A percentile compares a stretch with the other conserved stretches of the same genome.
Evolutionary conservation across 2,797 vertebrate species (phyloP).

Genomic region (Merluccius polli): DNA sequence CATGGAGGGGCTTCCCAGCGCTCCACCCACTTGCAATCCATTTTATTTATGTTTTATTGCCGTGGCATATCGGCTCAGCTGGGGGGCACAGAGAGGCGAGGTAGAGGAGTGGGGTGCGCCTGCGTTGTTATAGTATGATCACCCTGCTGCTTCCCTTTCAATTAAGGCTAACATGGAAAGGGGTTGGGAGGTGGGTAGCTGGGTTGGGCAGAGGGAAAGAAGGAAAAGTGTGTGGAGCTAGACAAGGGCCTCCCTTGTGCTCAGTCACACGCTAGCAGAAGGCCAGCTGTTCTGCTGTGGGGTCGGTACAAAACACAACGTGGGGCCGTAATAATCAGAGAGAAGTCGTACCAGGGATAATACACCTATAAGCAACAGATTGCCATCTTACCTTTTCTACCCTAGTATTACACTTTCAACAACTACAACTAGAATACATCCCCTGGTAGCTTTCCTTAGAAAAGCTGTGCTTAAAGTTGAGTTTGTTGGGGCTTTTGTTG

Average conservation of each 20-base stretch:
- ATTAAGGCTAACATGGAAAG: constrained; percentile 59
- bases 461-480: neutral
- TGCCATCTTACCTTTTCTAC: constrained; percentile 15
- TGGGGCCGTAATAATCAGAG: constrained; percentile 23
- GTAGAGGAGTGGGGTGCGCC: constrained; percentile 22
- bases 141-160: constrained; percentile 61
- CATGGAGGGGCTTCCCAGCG: constrained; percentile 32
- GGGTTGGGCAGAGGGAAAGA: constrained; percentile 1
- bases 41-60: constrained; percentile 69
- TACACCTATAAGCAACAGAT: constrained; percentile 45
- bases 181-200: constrained; percentile 22
- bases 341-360: constrained; percentile 27
- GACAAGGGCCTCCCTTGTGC: constrained; percentile 29
- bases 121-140: constrained; percentile 63
- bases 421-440: neutral
- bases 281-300: constrained; percentile 37
- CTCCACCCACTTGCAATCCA: constrained; percentile 25
- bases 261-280: constrained; percentile 61
- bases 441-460: neutral
- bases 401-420: neutral
- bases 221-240: constrained; percentile 27
- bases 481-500: neutral
- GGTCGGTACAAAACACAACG: constrained; percentile 8
- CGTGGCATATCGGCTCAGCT: constrained; percentile 42
- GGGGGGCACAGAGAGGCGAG: constrained; percentile 7